Evolutionary conservation across 1,140 invertebrate species (phyloP).

Genomic region (Brachionus plicatilis): DNA sequence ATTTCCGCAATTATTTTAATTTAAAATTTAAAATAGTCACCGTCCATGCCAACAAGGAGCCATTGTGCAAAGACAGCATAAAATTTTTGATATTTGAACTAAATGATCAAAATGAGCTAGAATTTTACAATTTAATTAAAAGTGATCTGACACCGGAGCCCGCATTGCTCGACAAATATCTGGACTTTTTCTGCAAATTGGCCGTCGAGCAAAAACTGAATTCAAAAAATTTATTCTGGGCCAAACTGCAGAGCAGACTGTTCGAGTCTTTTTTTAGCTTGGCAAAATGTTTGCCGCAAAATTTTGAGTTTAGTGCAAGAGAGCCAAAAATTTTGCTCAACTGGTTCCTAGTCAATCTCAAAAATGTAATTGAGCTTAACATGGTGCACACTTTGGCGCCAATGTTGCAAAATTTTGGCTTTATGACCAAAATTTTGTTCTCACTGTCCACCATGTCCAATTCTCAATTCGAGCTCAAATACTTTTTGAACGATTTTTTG

Average conservation of each 20-base stretch:
- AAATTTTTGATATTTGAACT: not conserved
- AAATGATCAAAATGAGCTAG: slow-evolving; percentile 15
- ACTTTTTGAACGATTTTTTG: slow-evolving; percentile 13
- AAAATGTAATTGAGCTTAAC: not conserved
- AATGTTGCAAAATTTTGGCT: not conserved
- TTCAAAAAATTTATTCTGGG: slow-evolving; percentile 2
- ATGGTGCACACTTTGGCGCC: not conserved
- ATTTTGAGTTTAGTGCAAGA: not conserved
- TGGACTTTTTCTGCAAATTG: not conserved
- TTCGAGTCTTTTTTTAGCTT: not conserved
- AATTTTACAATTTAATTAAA: slow-evolving; percentile 16
- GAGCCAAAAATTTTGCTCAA: not conserved
- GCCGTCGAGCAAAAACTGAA: not conserved
- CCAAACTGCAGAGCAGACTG: not conserved
- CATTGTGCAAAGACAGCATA: not conserved
- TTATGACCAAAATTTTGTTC: not conserved
- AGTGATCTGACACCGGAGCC: not conserved
- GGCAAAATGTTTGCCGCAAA: not conserved
- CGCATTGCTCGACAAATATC: not conserved
- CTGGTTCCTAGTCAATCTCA: not conserved
- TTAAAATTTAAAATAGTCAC: slow-evolving; percentile 2
- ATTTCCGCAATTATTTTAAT: not conserved
- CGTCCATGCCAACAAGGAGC: not conserved
- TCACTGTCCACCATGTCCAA: not conserved
- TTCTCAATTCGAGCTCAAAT: slow-evolving; percentile 10